Percentiles rank a stretch among this genome's conserved stretches.
Evolutionary conservation across 1,140 invertebrate genomes (phyloP).

Genomic region (Agrypnia vestita): DNA sequence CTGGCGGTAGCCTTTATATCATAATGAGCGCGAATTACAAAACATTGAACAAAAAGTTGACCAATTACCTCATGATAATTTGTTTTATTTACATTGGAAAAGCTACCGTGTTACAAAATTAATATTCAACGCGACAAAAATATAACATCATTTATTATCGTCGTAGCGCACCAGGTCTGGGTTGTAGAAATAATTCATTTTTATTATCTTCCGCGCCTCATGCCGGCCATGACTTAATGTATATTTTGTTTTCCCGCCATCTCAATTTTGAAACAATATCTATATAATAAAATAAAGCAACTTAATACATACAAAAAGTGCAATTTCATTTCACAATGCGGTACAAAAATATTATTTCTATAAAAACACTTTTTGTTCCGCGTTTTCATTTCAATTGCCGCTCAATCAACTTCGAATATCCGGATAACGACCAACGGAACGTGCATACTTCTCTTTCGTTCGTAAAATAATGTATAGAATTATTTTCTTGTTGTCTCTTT

Average conservation of each 20-base stretch:
- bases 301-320: no score
- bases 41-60: neutral
- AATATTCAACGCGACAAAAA: neutral
- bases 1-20: neutral
- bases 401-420: neutral
- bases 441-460: constrained; percentile 66
- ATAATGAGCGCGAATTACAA: neutral
- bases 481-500: constrained; percentile 68
- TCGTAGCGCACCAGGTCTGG: neutral
- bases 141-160: constrained; percentile 4
- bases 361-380: neutral
- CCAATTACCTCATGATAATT: neutral
- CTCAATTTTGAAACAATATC: neutral
- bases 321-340: neutral
- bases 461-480: constrained; percentile 38
- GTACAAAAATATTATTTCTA: neutral
- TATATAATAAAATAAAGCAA: no score
- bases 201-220: constrained; percentile 4
- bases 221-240: constrained; percentile 8
- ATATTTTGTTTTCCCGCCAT: constrained; percentile 39
- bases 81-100: neutral
- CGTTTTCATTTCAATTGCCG: neutral
- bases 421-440: constrained; percentile 18
- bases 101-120: constrained; percentile 11
- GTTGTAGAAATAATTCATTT: constrained; percentile 9